Conservation (phyloP, 2,888 invertebrate genomes). For the Xanthorhoe spadicearia region DNA sequence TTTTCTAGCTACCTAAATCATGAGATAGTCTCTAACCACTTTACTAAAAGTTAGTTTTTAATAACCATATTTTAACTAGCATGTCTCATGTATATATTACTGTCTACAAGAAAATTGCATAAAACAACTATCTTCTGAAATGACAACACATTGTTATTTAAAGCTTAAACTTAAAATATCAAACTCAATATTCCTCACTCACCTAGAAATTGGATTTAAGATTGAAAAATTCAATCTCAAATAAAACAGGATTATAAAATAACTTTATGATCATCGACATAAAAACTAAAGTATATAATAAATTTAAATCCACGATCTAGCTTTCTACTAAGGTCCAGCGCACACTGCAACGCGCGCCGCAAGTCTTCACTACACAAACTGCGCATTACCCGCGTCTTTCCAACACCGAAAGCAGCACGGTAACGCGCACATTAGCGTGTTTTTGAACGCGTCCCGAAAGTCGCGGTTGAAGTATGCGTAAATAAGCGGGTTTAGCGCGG, state of each 20-base stretch:
- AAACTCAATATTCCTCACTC: too few species aligned
- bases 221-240: background rate
- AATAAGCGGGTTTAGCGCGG: constrained; percentile 94
- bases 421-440: constrained; percentile 93
- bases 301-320: constrained; percentile 3
- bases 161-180: too few species aligned
- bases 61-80: too few species aligned
- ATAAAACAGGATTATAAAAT: background rate
- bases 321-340: constrained; percentile 23
- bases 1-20: too few species aligned
- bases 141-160: too few species aligned
- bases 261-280: background rate
- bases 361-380: constrained; percentile 78
- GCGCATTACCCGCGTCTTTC: constrained; percentile 86
- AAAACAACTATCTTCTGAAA: too few species aligned
- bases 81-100: too few species aligned
- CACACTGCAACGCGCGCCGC: constrained; percentile 41
- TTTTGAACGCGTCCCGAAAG: constrained; percentile 98
- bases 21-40: too few species aligned
- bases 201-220: too few species aligned
- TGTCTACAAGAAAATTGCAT: too few species aligned
- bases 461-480: constrained; percentile 99
- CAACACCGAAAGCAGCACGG: constrained; percentile 92
- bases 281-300: background rate
- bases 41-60: too few species aligned